These are phyloP conservation scores for Gambusia holbrooki DNA, from an alignment of 2,113 vertebrate species.

Conservation along the genomic window DNA sequence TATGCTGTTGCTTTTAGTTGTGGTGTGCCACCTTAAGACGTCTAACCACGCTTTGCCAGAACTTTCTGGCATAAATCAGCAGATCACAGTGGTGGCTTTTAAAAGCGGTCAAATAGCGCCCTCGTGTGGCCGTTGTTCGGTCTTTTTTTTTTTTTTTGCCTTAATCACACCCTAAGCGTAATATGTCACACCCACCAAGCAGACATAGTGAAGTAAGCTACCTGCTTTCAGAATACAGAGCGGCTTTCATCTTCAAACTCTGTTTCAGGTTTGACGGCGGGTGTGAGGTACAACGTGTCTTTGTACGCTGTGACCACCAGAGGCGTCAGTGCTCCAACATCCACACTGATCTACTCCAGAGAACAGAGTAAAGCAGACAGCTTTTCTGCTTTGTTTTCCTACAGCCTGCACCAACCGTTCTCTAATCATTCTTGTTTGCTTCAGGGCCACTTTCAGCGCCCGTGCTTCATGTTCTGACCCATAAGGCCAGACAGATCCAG, in stretches of 20 bases:
- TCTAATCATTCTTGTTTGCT: slow-evolving; percentile 2
- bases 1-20: too few species aligned
- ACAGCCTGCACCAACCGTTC: background rate
- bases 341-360: slow-evolving; percentile 64
- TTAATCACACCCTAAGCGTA: background rate
- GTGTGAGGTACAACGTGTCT: slow-evolving; percentile 73
- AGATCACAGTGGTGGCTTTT: background rate
- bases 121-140: slow-evolving; percentile 38
- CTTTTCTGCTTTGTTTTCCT: too few species aligned
- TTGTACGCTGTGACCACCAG: slow-evolving; percentile 72
- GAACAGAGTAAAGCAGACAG: slow-evolving; percentile 65
- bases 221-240: background rate
- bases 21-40: too few species aligned
- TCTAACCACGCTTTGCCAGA: background rate
- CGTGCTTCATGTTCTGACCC: slow-evolving; percentile 33
- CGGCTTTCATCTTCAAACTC: slow-evolving; percentile 1
- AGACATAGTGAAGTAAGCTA: background rate
- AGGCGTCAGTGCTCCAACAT: slow-evolving; percentile 70
- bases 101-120: slow-evolving; percentile 6
- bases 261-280: slow-evolving; percentile 67
- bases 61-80: background rate
- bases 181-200: background rate
- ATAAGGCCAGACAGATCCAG: slow-evolving; percentile 28
- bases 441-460: slow-evolving; percentile 71
- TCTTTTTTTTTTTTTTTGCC: slow-evolving; percentile 1